Evolutionary conservation across 1,140 invertebrate genomes (phyloP), one percentile per base, ranked within the genome.

Genomic region (Drosophila murphyi): DNA sequence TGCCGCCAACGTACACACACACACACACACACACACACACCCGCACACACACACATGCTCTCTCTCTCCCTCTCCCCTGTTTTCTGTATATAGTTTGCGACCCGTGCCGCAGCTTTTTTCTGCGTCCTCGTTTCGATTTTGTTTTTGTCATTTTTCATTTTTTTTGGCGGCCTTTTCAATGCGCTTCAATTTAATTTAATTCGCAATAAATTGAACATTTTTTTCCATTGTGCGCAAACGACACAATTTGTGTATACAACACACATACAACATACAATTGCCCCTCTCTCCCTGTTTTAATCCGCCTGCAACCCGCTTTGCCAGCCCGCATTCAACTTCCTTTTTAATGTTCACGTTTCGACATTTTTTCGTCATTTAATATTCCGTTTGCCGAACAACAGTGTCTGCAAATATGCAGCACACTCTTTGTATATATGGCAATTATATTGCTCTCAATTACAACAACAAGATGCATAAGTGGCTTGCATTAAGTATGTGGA

Each of bases 121-220:
- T 63, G 51, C 43, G 34, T 69, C 47, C 59, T 69, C 65, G 56
- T 62, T 76, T 70, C 57, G 75, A 51, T 67, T 71, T 34, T 48
- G 20, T 20, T 20, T 20, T 20, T 20, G 20, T 20, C 20, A 20
- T 20, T 20, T 20, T 20, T 20, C 20, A 20, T 8, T 5, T 61
- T 80, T 80, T 64, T 60, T 56, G 62, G 69, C 65, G 72, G 82
- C 70, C 75, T 76, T 78, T 87, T 90, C 86, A 89, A 85, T 90
- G 85, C 85, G 79, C 85, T 88, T 89, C 85, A 88, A 88, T 88
- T 88, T 77, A 88, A 88, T 88, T 88, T 68, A 89, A 88, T 88
- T 88, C 85, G 80, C 85, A 80, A 89, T 88, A 80, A 88, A 89
- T 88, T 88, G 85, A 77, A 89, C 80, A 81, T 76, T 57, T 85